phyloP scores from a whole-genome alignment of 2,797 vertebrate species.

The Spea hammondii region DNA sequence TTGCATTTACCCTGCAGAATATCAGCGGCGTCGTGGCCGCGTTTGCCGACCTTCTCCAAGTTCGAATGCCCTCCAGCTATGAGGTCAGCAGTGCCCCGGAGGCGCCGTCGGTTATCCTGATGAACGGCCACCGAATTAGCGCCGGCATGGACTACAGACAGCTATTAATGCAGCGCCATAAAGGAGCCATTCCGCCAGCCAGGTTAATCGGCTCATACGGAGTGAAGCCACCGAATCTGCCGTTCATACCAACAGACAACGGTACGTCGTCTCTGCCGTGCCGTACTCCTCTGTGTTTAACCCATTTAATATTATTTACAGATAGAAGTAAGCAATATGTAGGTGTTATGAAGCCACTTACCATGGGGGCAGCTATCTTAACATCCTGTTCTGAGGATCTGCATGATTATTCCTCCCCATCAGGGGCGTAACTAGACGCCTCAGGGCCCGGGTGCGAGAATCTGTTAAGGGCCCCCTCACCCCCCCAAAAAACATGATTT shows the following conservation, averaged over 20 bases:
- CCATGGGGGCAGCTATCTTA: too few species aligned
- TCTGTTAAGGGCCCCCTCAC: too few species aligned
- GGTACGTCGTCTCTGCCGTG: constrained; percentile 69
- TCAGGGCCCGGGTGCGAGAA: too few species aligned
- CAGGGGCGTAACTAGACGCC: too few species aligned
- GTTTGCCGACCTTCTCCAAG: constrained; percentile 90
- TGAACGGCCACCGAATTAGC: constrained; percentile 65
- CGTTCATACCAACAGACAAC: constrained; percentile 74
- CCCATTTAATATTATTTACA: too few species aligned
- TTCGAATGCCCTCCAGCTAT: constrained; percentile 95
- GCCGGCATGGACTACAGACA: constrained; percentile 74
- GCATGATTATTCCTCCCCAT: too few species aligned
- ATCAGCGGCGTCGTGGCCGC: constrained; percentile 91
- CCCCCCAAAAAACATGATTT: too few species aligned
- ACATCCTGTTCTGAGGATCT: too few species aligned
- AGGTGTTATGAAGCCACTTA: too few species aligned
- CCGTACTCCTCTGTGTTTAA: too few species aligned
- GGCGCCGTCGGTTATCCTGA: constrained; percentile 62
- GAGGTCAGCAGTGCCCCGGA: constrained; percentile 93
- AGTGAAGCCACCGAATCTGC: constrained; percentile 74
- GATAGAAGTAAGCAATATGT: too few species aligned
- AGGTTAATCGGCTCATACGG: constrained; percentile 71
- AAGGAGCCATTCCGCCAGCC: constrained; percentile 67
- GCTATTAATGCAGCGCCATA: constrained; percentile 77
- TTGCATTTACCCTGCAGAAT: constrained; percentile 70